A percentile compares a stretch with the other conserved stretches of the same genome.
These are phyloP conservation scores for Mustela nigripes DNA, from an alignment of 2,113 vertebrate genomes.

Conservation along the genomic window DNA sequence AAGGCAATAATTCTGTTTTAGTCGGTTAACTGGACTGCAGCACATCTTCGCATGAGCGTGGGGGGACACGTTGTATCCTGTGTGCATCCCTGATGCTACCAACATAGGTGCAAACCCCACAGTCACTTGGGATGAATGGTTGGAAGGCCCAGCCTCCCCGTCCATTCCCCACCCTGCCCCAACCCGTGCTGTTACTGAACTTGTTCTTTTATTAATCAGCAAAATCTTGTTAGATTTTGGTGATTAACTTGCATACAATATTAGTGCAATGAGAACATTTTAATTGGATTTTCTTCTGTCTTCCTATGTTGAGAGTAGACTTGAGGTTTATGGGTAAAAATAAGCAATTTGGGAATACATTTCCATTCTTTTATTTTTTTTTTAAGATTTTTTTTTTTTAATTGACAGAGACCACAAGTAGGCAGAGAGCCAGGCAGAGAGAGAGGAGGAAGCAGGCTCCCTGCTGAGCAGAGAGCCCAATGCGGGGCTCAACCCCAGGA, in stretches of 20 bases:
- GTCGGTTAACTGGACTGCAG: not conserved
- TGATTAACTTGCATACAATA: not conserved
- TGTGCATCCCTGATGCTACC: not conserved
- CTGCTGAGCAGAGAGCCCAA: too few species aligned
- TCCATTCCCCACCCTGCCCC: not conserved
- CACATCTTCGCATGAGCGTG: not conserved
- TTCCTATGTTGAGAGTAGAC: not conserved
- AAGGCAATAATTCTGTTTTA: not conserved
- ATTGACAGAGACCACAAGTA: too few species aligned
- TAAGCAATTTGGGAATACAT: not conserved
- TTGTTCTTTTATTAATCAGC: not conserved
- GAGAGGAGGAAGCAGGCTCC: too few species aligned
- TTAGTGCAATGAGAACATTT: not conserved
- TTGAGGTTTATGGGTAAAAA: not conserved
- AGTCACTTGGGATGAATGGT: not conserved
- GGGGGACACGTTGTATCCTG: not conserved
- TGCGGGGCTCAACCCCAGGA: too few species aligned
- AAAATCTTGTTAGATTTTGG: not conserved
- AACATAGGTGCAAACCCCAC: too few species aligned
- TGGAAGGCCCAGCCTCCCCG: not conserved
- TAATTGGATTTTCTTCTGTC: not conserved
- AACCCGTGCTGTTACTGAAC: not conserved
- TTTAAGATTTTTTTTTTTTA: too few species aligned
- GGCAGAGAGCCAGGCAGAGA: too few species aligned
- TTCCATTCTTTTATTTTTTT: not conserved